These are phyloP conservation scores for Oreortyx pictus DNA, from an alignment of 2,797 vertebrate species.

Conservation along the genomic window DNA sequence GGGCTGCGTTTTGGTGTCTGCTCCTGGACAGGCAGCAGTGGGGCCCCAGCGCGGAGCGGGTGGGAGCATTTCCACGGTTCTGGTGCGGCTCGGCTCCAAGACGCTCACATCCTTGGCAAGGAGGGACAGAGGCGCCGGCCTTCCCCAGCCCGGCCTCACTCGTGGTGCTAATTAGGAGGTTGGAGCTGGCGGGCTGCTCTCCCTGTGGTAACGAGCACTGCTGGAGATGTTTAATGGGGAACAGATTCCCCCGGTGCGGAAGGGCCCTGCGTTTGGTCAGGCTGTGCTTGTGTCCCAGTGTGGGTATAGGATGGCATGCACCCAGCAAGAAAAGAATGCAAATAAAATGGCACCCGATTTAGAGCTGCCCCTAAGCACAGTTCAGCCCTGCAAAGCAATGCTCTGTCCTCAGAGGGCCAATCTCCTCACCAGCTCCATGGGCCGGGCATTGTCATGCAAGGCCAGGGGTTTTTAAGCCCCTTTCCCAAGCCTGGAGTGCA, in stretches of 20 bases:
- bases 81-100: slow-evolving; percentile 21
- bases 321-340: not conserved
- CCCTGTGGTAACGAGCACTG: not conserved
- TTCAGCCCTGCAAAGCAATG: not conserved
- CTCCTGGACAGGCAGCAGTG: rapidly evolving
- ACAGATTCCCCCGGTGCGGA: not conserved
- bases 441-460: not conserved
- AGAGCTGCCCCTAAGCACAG: not conserved
- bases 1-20: rapidly evolving
- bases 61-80: not conserved
- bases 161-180: slow-evolving; percentile 43
- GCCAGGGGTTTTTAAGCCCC: not conserved
- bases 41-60: rapidly evolving
- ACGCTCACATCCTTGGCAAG: slow-evolving; percentile 38
- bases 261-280: not conserved
- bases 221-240: slow-evolving; percentile 1
- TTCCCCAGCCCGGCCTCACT: slow-evolving; percentile 45
- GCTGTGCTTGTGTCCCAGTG: rapidly evolving
- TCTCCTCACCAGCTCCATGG: rapidly evolving
- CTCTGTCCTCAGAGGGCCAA: not conserved
- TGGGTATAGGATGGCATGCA: not conserved
- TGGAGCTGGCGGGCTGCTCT: slow-evolving; percentile 47
- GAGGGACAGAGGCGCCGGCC: not conserved
- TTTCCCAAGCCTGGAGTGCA: rapidly evolving
- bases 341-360: not conserved